These are phyloP conservation scores for Mythimna ferrago DNA, from an alignment of 2,888 invertebrate genomes.

Conservation along the genomic window DNA sequence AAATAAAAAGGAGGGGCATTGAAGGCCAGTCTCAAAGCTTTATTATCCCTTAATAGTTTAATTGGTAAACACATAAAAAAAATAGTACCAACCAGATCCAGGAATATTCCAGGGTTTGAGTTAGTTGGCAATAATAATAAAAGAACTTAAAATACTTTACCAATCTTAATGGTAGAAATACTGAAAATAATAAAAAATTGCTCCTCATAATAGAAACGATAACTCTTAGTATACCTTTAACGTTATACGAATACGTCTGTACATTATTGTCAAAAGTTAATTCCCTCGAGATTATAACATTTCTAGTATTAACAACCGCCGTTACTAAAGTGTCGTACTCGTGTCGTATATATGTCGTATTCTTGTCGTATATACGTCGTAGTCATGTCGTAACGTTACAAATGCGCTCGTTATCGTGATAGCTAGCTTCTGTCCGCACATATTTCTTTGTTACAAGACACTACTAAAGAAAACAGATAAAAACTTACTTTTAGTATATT, in stretches of 20 bases:
- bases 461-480: constrained; percentile 59
- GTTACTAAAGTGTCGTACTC: constrained; percentile 51
- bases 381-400: constrained; percentile 59
- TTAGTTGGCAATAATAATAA: no score
- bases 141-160: background rate
- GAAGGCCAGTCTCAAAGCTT: no score
- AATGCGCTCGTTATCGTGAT: constrained; percentile 62
- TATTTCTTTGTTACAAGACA: constrained; percentile 58
- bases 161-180: no score
- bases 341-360: constrained; percentile 47
- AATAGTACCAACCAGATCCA: no score
- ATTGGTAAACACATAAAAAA: no score
- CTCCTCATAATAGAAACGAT: background rate
- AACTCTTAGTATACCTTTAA: no score
- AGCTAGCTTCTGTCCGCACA: constrained; percentile 59
- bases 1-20: no score
- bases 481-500: constrained; percentile 49
- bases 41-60: no score
- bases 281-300: constrained; percentile 27
- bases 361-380: constrained; percentile 47
- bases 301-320: constrained; percentile 36
- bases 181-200: background rate
- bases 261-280: constrained; percentile 20
- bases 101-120: no score
- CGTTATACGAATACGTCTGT: background rate